Conservation (phyloP, 2,797 vertebrate genomes). For the Astyanax mexicanus region DNA sequence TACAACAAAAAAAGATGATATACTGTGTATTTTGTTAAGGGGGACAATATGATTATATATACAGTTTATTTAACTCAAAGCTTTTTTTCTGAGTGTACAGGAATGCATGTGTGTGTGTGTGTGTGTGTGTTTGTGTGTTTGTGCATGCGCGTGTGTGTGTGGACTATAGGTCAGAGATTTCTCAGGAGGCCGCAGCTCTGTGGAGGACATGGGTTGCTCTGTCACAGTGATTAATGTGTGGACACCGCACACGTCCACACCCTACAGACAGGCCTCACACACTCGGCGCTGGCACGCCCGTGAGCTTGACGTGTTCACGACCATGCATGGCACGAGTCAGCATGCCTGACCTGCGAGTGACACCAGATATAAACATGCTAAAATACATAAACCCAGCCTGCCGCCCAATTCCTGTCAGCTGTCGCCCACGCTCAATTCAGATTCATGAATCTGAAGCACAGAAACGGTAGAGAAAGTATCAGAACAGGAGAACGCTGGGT, state of each 20-base stretch:
- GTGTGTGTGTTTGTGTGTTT: constrained; percentile 34
- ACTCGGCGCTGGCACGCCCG: constrained; percentile 50
- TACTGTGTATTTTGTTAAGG: too few relatives aligned
- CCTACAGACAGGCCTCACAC: constrained; percentile 67
- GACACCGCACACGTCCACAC: constrained; percentile 59
- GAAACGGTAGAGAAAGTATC: not conserved
- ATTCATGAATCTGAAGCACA: too few relatives aligned
- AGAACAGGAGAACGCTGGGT: not conserved
- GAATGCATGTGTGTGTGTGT: constrained; percentile 48
- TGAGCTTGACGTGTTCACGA: constrained; percentile 58
- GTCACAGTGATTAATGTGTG: constrained; percentile 78
- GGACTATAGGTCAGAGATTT: constrained; percentile 76
- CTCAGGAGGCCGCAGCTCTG: constrained; percentile 68
- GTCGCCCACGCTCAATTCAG: not conserved
- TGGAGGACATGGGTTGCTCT: constrained; percentile 67
- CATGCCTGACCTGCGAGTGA: constrained; percentile 66
- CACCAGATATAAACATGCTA: constrained; percentile 64
- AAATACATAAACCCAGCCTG: constrained; percentile 34
- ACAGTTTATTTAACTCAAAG: too few relatives aligned
- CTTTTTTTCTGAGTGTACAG: constrained; percentile 36
- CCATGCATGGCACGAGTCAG: constrained; percentile 54
- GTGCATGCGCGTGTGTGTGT: constrained; percentile 52
- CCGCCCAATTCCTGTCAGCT: constrained; percentile 2
- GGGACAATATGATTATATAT: too few relatives aligned
- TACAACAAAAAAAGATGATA: too few relatives aligned